Evolutionary conservation across 2,888 invertebrate species (phyloP), one percentile per base, ranked within the genome.

Genomic region (Dolomedes plantarius): DNA sequence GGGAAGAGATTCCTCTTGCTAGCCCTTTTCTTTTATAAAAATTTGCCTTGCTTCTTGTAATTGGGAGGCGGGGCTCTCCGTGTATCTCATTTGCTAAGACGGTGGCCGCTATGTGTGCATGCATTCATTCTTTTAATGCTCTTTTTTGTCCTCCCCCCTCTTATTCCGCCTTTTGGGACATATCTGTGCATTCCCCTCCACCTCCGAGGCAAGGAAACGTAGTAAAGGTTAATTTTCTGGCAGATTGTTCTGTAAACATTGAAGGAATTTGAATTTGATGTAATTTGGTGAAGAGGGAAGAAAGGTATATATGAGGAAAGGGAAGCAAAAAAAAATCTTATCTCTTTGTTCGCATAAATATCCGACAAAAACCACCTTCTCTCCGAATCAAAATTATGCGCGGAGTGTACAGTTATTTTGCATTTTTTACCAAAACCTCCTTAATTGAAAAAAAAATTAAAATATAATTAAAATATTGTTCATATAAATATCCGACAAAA

Each of bases 201-300:
- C 56, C 27, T 19, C 27, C 6, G 32, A 36, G 11, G 32, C 36
- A 67, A 7, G 32, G 19, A n/a, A 67, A 65, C n/a, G n/a, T 28
- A 68, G 39, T 39, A 39, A 71, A 76, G 71, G 82, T 76, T 83
- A 83, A 83, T 83, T 83, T 83, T 76, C 82, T 32, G 36, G 39
- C 65, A 75, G 75, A 83, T 83, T 76, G 82, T 83, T 83, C 71
- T 64, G 82, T 83, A 83, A 83, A 83, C 82, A 83, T 83, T 39
- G 72, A 19, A 16, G 75, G 71, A 76, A 76, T 76, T 62, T 71
- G 76, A 76, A 65, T 75, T 82, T 56, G 75, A 75, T 64, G 81
- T 82, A 82, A 75, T 82, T 82, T 69, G 56, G 75, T 29, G 39
- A 29, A 50, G 65, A 5, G 29, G 27, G 32, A 62, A 73, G 11